Percentiles rank a stretch among this genome's conserved stretches.
These are phyloP conservation scores for Canis aureus DNA, from an alignment of 2,113 vertebrate genomes.

Conservation along the genomic window DNA sequence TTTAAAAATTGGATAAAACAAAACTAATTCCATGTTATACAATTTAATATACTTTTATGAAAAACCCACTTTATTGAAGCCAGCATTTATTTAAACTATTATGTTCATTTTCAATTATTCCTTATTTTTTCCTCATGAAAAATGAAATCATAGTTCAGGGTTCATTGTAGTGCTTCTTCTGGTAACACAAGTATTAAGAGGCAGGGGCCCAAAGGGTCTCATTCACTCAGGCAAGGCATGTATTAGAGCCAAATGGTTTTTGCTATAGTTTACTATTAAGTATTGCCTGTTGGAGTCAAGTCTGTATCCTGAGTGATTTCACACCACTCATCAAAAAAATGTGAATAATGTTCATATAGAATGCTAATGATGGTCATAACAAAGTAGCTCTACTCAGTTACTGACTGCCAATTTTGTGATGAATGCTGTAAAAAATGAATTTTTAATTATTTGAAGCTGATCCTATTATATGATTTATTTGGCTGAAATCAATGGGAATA, in stretches of 20 bases:
- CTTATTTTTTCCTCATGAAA: slow-evolving; percentile 8
- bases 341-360: neutral
- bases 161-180: neutral
- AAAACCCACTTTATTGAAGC: slow-evolving; percentile 4
- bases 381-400: neutral
- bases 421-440: neutral
- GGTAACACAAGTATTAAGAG: neutral
- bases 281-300: neutral
- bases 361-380: neutral
- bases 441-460: slow-evolving; percentile 45
- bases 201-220: neutral
- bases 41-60: slow-evolving; percentile 10
- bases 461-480: neutral
- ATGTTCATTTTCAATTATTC: neutral
- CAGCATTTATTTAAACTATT: slow-evolving; percentile 14
- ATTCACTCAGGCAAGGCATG: neutral
- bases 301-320: neutral
- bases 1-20: slow-evolving; percentile 29
- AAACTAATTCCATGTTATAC: neutral
- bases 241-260: neutral
- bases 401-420: neutral
- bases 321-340: neutral
- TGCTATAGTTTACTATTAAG: neutral
- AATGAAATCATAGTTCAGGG: neutral
- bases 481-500: neutral